These are phyloP conservation scores for Sebastes aleutianus DNA, from an alignment of 2,797 vertebrate genomes.

Conservation along the genomic window DNA sequence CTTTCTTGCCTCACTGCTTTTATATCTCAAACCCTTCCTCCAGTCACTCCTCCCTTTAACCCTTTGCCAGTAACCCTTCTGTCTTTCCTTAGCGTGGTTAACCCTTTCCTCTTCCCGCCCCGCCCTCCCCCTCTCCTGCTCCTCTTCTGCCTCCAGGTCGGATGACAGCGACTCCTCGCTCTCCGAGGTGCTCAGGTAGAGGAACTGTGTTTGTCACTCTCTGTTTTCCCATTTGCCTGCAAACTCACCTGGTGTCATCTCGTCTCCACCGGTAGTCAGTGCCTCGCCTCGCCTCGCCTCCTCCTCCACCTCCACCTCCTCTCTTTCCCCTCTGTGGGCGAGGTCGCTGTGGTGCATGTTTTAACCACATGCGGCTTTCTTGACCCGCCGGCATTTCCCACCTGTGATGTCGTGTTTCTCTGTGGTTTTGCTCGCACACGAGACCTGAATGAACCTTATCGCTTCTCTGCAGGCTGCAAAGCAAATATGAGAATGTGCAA, in stretches of 20 bases:
- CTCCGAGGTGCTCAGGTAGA: conserved; percentile 99
- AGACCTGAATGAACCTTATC: conserved; percentile 64
- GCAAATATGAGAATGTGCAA: not conserved
- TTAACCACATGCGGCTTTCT: conserved; percentile 35
- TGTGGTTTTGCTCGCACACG: conserved; percentile 20
- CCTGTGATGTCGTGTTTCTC: conserved; percentile 47
- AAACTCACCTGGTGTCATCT: conserved; percentile 68
- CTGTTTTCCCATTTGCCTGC: conserved; percentile 79
- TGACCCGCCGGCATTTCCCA: conserved; percentile 18
- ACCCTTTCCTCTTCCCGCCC: conserved; percentile 74
- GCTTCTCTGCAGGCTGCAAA: not conserved
- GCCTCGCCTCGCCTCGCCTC: conserved; percentile 30
- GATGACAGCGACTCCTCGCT: conserved; percentile 99
- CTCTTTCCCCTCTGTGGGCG: conserved; percentile 9
- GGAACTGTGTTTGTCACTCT: conserved; percentile 84
- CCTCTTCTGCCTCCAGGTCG: conserved; percentile 98
- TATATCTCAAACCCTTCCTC: conserved; percentile 47
- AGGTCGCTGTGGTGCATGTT: conserved; percentile 73
- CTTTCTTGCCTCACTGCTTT: conserved; percentile 53
- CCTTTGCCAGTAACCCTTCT: conserved; percentile 73
- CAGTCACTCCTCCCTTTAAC: conserved; percentile 57
- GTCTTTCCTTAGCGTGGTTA: conserved; percentile 75
- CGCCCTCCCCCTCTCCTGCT: conserved; percentile 80
- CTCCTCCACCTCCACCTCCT: conserved; percentile 1
- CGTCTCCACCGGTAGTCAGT: conserved; percentile 49